Conservation (phyloP, 1,140 invertebrate species). For the Oppia nitens region DNA sequence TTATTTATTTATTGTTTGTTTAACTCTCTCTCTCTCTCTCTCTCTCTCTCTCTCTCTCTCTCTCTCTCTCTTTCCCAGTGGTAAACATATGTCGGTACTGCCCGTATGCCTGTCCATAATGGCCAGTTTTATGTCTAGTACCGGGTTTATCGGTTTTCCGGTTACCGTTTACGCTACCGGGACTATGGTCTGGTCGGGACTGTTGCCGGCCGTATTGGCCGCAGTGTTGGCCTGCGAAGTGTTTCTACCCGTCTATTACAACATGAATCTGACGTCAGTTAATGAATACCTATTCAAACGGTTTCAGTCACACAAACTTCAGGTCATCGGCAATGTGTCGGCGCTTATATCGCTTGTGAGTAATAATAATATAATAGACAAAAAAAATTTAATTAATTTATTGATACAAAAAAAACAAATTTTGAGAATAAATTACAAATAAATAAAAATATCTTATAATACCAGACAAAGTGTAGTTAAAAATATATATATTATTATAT, state of each 20-base stretch:
- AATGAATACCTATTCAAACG: not conserved
- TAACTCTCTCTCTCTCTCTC: too few species aligned
- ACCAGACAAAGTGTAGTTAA: too few species aligned
- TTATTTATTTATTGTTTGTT: too few species aligned
- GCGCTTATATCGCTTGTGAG: not conserved
- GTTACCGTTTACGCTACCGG: slow-evolving; percentile 15
- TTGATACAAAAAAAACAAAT: too few species aligned
- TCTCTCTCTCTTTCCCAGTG: not conserved
- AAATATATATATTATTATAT: too few species aligned
- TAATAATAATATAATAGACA: too few species aligned
- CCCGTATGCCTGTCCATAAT: slow-evolving; percentile 22
- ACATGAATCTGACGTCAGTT: not conserved
- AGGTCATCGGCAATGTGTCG: not conserved
- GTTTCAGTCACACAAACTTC: not conserved
- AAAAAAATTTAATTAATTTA: too few species aligned
- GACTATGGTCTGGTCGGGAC: not conserved
- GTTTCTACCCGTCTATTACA: not conserved
- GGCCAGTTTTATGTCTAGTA: slow-evolving; percentile 24
- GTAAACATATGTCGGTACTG: slow-evolving; percentile 20
- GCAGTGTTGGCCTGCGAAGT: not conserved
- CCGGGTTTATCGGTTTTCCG: slow-evolving; percentile 21
- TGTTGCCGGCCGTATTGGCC: not conserved
- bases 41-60: too few species aligned
- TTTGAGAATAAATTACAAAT: too few species aligned
- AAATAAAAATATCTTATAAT: too few species aligned